phyloP scores from a whole-genome alignment of 2,888 invertebrate genomes.

The Azorinus chamasolen region DNA sequence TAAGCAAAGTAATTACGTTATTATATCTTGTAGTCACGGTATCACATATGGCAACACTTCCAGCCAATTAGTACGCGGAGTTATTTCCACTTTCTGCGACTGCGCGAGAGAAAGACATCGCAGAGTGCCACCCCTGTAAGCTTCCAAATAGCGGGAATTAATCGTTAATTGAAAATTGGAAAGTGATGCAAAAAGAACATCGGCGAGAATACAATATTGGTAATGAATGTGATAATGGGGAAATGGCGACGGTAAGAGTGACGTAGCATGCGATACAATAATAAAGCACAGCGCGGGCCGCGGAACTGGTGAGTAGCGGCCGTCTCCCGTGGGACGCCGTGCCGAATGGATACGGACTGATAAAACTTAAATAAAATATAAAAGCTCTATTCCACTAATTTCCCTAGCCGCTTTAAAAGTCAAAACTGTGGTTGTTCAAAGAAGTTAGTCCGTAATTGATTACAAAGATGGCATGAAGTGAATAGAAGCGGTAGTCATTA shows the following conservation, averaged over 20 bases:
- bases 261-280: conserved; percentile 42
- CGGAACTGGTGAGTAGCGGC: conserved; percentile 21
- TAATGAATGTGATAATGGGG: conserved; percentile 60
- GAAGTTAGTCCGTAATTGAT: conserved; percentile 11
- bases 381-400: conserved; percentile 58
- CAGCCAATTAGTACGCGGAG: conserved; percentile 63
- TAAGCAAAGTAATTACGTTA: conserved; percentile 67
- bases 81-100: conserved; percentile 45
- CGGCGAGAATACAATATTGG: conserved; percentile 43
- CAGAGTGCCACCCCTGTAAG: conserved; percentile 23
- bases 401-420: conserved; percentile 59
- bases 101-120: conserved; percentile 38
- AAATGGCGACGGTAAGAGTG: conserved; percentile 15
- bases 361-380: conserved; percentile 64
- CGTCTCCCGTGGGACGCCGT: conserved; percentile 22
- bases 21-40: conserved; percentile 61
- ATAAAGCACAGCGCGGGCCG: conserved; percentile 39
- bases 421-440: conserved; percentile 52
- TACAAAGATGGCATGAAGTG: too few relatives aligned
- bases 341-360: conserved; percentile 34
- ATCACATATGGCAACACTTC: conserved; percentile 57
- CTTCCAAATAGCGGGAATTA: conserved; percentile 55
- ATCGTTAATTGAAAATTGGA: conserved; percentile 64
- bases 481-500: too few relatives aligned
- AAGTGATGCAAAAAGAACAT: conserved; percentile 62